A percentile compares a stretch with the other conserved stretches of the same genome.
Conservation (phyloP, 2,113 vertebrate genomes). For the Xiphophorus couchianus region DNA sequence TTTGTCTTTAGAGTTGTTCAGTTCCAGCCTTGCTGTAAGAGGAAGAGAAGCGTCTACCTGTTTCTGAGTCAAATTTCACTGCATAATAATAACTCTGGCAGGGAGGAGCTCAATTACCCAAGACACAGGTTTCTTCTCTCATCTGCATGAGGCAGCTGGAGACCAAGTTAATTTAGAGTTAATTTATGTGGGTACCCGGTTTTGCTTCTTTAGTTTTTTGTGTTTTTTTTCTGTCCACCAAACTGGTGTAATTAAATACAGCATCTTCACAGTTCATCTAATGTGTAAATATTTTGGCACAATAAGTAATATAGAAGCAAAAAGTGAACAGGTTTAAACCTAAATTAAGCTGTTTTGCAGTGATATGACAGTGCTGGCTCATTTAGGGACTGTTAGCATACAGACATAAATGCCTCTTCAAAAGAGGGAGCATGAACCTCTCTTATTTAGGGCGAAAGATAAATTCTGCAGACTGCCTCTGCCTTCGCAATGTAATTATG, state of each 20-base stretch:
- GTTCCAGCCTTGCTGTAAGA: constrained; percentile 25
- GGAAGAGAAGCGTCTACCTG: constrained; percentile 24
- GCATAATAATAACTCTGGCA: constrained; percentile 59
- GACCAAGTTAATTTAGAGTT: constrained; percentile 57
- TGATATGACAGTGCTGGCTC: constrained; percentile 52
- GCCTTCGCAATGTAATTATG: constrained; percentile 79
- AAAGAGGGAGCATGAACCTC: constrained; percentile 57
- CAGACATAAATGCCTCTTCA: constrained; percentile 67
- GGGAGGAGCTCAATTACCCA: constrained; percentile 67
- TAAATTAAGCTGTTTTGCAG: constrained; percentile 52
- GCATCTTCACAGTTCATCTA: constrained; percentile 39
- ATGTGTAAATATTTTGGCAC: constrained; percentile 40
- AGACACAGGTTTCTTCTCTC: constrained; percentile 68
- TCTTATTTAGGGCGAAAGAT: constrained; percentile 77
- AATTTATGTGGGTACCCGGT: constrained; percentile 36
- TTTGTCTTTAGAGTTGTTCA: constrained; percentile 35
- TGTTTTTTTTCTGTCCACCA: constrained; percentile 8
- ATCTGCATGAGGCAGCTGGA: constrained; percentile 62
- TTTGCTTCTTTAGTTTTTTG: constrained; percentile 24
- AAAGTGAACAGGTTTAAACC: constrained; percentile 24
- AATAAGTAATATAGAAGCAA: constrained; percentile 12
- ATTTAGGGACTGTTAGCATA: constrained; percentile 61
- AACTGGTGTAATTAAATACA: constrained; percentile 28
- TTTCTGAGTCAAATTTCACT: constrained; percentile 44
- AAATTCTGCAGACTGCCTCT: constrained; percentile 73